These are phyloP conservation scores for Synergus itoensis DNA, from an alignment of 2,888 invertebrate genomes.

Conservation along the genomic window DNA sequence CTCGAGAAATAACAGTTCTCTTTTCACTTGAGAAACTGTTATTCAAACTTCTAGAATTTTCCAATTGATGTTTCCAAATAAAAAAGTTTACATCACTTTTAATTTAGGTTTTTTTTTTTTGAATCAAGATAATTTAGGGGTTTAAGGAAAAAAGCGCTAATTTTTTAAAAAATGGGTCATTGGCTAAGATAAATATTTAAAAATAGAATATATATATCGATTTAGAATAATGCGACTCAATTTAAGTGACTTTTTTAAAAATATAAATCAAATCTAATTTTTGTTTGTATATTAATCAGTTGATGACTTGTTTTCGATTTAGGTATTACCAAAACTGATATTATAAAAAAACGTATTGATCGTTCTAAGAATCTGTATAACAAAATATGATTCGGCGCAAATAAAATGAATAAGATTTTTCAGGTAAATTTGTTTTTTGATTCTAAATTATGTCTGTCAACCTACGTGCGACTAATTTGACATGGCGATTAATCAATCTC, in stretches of 20 bases:
- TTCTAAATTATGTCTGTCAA: not conserved
- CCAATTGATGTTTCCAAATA: not conserved
- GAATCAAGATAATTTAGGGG: too few species aligned
- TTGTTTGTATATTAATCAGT: not conserved
- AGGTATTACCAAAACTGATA: not conserved
- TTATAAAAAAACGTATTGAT: constrained; percentile 8
- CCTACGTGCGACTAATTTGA: not conserved
- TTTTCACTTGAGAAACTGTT: constrained; percentile 26
- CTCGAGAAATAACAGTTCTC: constrained; percentile 36
- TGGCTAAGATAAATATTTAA: not conserved
- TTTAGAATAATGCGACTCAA: not conserved
- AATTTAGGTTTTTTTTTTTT: not conserved
- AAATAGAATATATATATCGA: not conserved
- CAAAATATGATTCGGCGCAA: not conserved
- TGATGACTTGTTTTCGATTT: constrained; percentile 6
- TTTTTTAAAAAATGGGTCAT: not conserved
- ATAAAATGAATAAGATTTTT: not conserved
- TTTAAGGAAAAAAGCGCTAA: not conserved
- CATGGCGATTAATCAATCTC: constrained; percentile 47
- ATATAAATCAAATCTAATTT: too few species aligned
- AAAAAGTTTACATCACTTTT: not conserved
- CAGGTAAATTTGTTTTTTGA: constrained; percentile 5
- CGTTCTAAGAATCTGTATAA: not conserved
- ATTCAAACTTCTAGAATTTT: not conserved
- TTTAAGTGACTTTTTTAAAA: not conserved